Evolutionary conservation across 2,797 vertebrate genomes (phyloP), one percentile per base, ranked within the genome.

Genomic region (Siniperca obscura): DNA sequence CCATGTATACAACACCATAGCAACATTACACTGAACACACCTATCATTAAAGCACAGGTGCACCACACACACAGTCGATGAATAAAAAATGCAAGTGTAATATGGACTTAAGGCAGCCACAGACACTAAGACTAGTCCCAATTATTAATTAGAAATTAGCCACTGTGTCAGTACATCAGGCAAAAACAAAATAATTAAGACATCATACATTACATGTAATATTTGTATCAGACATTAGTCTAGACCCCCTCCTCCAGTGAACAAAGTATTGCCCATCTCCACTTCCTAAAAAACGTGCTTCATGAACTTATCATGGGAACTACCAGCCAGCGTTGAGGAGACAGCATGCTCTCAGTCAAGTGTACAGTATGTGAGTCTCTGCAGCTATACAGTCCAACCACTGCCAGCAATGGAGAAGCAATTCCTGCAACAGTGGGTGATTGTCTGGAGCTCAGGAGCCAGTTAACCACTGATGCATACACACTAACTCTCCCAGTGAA

Each of bases 361-460:
- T 75, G 61, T 81, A 69, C 69, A 81, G 72, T 86, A 70, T 25
- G 59, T 25, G 74, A 69, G 34, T 81, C 61, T 78, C 66, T 76
- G 65, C 67, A 83, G 76, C 64, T 40, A 78, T 80, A 69, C 69
- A 83, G 61, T n/a, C 56, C 81, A 82, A 74, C 67, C 68, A 60
- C 53, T 72, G 87, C 81, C 90, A 87, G 88, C 66, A 70, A 70
- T 61, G 75, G 80, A 90, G 83, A 83, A 89, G 80, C 80, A 70
- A 70, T 74, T 74, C 57, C 78, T 84, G 82, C 86, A 93, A 93
- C 92, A 94, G 87, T 91, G 89, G 82, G 83, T 87, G 91, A 93
- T 91, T 93, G 92, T 94, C 86, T 92, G 77, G 77, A 64, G 81
- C 86, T 91, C 87, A 89, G 86, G 87, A 92, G 90, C 93, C 89